These are phyloP conservation scores for Zosterops pallidus DNA, from an alignment of 2,113 vertebrate species.

Conservation along the genomic window DNA sequence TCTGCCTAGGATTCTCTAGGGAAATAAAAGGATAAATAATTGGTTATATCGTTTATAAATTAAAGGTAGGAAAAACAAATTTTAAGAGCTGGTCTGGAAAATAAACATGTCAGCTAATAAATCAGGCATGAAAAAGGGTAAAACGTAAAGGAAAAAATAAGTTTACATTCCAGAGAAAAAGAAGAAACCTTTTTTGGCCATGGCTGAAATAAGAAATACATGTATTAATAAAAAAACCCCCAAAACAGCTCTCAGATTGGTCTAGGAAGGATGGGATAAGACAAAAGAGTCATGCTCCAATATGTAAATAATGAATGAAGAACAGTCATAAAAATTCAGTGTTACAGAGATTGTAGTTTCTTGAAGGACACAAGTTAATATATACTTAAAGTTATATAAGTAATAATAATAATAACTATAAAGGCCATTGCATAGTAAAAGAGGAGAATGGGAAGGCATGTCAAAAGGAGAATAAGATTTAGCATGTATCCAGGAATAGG, in stretches of 20 bases:
- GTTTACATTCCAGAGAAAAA: slow-evolving; percentile 2
- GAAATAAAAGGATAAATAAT: slow-evolving; percentile 71
- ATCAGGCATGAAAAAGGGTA: background rate
- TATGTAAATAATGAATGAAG: background rate
- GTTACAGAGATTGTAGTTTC: background rate
- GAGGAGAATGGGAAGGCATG: background rate
- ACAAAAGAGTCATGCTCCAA: background rate
- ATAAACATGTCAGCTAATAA: slow-evolving; percentile 56
- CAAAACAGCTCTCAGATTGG: background rate
- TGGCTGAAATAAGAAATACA: background rate
- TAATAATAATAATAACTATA: background rate
- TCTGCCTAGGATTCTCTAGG: slow-evolving; percentile 55
- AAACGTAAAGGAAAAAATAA: background rate
- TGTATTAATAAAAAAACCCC: background rate
- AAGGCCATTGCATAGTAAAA: background rate
- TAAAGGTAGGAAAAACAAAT: slow-evolving; percentile 66
- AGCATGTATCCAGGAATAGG: background rate
- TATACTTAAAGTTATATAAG: background rate
- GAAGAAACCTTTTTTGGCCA: background rate
- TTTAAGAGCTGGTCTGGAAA: slow-evolving; percentile 64
- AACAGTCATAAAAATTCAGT: background rate
- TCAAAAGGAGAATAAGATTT: background rate
- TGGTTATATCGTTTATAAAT: slow-evolving; percentile 72
- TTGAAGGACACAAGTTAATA: background rate
- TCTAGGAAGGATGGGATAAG: background rate